Evolutionary conservation across 2,797 vertebrate species (phyloP), one percentile per base, ranked within the genome.

Genomic region (Halcyon leucocephala): DNA sequence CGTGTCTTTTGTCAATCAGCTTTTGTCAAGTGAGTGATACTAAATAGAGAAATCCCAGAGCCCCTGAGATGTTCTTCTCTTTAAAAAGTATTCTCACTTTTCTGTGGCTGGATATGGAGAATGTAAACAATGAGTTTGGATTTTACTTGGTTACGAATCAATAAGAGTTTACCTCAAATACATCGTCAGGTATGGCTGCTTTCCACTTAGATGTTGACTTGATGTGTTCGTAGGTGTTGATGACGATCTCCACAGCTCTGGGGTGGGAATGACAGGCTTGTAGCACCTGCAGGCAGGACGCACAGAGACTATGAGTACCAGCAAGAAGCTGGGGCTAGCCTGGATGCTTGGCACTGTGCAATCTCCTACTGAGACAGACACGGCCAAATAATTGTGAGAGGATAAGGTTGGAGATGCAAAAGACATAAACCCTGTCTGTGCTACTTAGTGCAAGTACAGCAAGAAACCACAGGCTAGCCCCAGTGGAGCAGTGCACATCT

Each of bases 171-270:
- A 99, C 99, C 99, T 99, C 83, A 96, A 99, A 98, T 96, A 98
- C 98, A 12, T 98, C 98, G 1, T 99, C 98, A 22, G 99, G 98
- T 95, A 99, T 99, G 55, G 99, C 98, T 67, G 95, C 81, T 91
- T 98, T 99, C 99, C 99, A 99, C 96, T 99, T 99, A 0, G 84
- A 97, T 8, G 98, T 99, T 33, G 98, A 98, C 72, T 97, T 98
- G 92, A 99, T 98, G 78, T 96, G 98, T 73, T 99, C 98, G 0
- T 99, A 99, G 29, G 98, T 98, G 90, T 99, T 99, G 72, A 98
- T 97, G 10, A 99, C 97, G 44, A 99, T 96, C 95, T 99, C 99
- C 19, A 99, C 96, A 6, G 98, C 98, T 90, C 96, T 98, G 39
- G 99, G 99, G 78, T 96, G 98, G 85, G 99, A 98, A 62, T 98